phyloP scores from a whole-genome alignment of 1,140 invertebrate genomes.

The Gonatopus flavifemur region DNA sequence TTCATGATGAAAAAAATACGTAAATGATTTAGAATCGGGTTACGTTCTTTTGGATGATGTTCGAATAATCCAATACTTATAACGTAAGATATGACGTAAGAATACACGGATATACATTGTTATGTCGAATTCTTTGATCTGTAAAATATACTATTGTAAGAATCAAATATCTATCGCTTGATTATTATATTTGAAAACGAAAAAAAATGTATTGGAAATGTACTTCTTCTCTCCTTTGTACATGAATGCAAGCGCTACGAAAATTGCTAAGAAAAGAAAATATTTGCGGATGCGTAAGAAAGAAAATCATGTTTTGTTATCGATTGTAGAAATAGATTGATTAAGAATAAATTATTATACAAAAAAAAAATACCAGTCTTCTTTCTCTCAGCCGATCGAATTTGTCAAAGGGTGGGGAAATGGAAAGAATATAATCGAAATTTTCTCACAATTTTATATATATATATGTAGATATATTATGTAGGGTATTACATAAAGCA shows the following conservation, averaged over 20 bases:
- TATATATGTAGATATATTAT: constrained; percentile 36
- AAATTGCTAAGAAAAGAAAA: too few species aligned
- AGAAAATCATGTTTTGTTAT: constrained; percentile 24
- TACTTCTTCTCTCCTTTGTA: too few species aligned
- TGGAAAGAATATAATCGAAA: constrained; percentile 1
- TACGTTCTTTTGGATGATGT: too few species aligned
- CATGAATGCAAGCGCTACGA: too few species aligned
- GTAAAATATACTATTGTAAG: too few species aligned
- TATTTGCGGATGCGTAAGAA: constrained; percentile 5
- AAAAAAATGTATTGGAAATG: too few species aligned
- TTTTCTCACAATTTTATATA: constrained; percentile 48
- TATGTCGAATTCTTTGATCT: constrained; percentile 8
- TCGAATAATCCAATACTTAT: too few species aligned
- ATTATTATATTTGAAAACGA: too few species aligned
- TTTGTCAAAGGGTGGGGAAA: constrained; percentile 1
- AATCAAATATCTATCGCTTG: too few species aligned
- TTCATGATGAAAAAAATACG: too few species aligned
- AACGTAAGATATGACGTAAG: too few species aligned
- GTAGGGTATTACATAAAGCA: constrained; percentile 55
- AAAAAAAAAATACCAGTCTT: constrained; percentile 19
- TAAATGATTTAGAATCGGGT: too few species aligned
- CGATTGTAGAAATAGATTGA: constrained; percentile 15
- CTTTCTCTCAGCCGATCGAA: background rate
- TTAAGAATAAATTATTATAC: constrained; percentile 35
- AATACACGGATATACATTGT: constrained; percentile 19